These are phyloP conservation scores for Heloderma charlesbogerti DNA, from an alignment of 2,113 vertebrate genomes.

Conservation along the genomic window DNA sequence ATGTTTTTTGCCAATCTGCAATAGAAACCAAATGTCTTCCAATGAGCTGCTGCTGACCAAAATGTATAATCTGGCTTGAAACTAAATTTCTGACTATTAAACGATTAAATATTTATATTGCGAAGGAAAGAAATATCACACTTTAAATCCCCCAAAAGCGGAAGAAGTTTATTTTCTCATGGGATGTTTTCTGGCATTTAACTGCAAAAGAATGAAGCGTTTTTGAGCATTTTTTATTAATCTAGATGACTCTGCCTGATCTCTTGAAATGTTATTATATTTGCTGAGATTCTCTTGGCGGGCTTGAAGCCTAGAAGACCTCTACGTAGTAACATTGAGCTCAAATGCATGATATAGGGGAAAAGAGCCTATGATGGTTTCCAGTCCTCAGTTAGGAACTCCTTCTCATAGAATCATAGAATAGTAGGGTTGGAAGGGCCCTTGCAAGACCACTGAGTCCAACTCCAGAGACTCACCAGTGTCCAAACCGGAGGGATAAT, in stretches of 20 bases:
- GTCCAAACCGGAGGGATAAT: not conserved
- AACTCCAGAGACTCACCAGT: not conserved
- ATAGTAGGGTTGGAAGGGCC: too few species aligned
- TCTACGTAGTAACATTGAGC: not conserved
- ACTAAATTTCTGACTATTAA: conserved; percentile 50
- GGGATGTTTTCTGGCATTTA: conserved; percentile 18
- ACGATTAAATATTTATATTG: conserved; percentile 42
- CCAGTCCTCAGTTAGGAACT: not conserved
- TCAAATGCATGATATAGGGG: too few species aligned
- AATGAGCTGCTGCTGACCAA: not conserved
- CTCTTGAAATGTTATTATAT: not conserved
- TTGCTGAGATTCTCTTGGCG: not conserved
- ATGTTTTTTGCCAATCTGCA: not conserved
- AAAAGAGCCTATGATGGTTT: not conserved
- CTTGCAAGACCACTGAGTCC: too few species aligned
- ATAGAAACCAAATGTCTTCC: conserved; percentile 6
- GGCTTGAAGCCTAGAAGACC: not conserved
- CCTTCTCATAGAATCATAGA: too few species aligned
- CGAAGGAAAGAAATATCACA: conserved; percentile 26
- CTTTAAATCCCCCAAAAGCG: not conserved
- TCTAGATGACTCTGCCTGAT: not conserved
- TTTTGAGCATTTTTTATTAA: conserved; percentile 7
- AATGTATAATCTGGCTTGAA: conserved; percentile 34
- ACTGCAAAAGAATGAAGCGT: not conserved
- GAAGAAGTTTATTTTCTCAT: not conserved